phyloP scores from a whole-genome alignment of 2,888 invertebrate genomes.

The Entomobrya proxima region DNA sequence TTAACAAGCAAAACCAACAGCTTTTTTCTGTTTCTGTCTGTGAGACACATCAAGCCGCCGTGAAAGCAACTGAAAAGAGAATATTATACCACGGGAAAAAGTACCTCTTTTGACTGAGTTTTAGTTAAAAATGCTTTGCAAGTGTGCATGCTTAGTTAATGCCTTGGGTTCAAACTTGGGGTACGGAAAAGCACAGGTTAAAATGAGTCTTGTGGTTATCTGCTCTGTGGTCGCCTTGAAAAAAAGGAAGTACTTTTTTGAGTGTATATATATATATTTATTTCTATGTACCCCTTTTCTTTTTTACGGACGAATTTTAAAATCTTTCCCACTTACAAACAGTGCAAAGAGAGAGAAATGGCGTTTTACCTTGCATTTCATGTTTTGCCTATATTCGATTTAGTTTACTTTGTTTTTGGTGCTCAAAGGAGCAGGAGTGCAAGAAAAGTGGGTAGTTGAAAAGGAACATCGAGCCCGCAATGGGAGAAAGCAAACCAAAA shows the following conservation, averaged over 20 bases:
- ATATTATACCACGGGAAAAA: not conserved
- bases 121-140: not conserved
- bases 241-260: conserved; percentile 7
- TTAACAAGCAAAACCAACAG: conserved; percentile 49
- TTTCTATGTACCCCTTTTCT: not conserved
- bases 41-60: not conserved
- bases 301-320: conserved; percentile 8
- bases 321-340: not conserved
- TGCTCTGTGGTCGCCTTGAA: conserved; percentile 35
- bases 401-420: not conserved
- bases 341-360: conserved; percentile 27
- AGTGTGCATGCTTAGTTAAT: conserved; percentile 11
- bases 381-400: conserved; percentile 7
- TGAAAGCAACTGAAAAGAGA: conserved; percentile 22
- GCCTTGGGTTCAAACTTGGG: no score
- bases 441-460: not conserved
- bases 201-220: conserved; percentile 38
- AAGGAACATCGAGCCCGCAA: no score
- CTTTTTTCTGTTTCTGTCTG: conserved; percentile 3
- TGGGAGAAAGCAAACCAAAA: conserved; percentile 13
- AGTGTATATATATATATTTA: not conserved
- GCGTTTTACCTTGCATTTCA: conserved; percentile 40
- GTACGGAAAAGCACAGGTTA: not conserved
- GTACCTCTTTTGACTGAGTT: not conserved
- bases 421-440: not conserved